Evolutionary conservation across 2,888 invertebrate species (phyloP), one percentile per base, ranked within the genome.

Genomic region (Andrena dorsata): DNA sequence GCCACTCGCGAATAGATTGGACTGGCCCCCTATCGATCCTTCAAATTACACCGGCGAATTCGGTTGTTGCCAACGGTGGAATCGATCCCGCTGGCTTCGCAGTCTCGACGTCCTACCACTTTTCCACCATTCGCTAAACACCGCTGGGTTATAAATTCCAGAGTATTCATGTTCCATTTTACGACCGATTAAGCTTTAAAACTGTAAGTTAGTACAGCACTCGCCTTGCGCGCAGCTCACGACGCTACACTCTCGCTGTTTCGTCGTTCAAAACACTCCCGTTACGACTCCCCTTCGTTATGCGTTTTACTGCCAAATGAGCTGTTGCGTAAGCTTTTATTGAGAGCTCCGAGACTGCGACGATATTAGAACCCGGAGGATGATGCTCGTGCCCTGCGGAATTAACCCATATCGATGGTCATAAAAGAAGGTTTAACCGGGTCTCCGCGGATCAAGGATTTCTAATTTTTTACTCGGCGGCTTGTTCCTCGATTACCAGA

Each of bases 301-400:
- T 30, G 58, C 28, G 60, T 47, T 58, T 60, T 70, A 70, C 60
- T 70, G 70, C 60, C 60, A 41, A 70, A 70, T 23, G 30, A 47
- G 70, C 47, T 70, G 60, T 70, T 70, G 70, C 70, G 70, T 60
- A 60, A 60, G 60, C 60, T 70, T 70, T 70, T 70, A 60, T 70
- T 47, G 47, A 60, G 60, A 70, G 70, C 56, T 20, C n/a, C 13
- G 7, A 30, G 60, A 47, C 60, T 28, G 28, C 20, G 26, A 20
- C 41, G 41, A 60, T 47, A 70, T 60, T 70, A 47, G 58, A 60
- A 23, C 35, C 20, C 16, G 2, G 26, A 16, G 28, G 26, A 16
- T 20, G 61, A 8, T 65, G 23, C 26, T 23, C 3, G 56, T 4
- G 56, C 26, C 20, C 23, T 1, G 56, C 23, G 56, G 56, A 56